A percentile compares a stretch with the other conserved stretches of the same genome.
These are phyloP conservation scores for Sebastes vulpes DNA, from an alignment of 2,797 vertebrate genomes.

Conservation along the genomic window DNA sequence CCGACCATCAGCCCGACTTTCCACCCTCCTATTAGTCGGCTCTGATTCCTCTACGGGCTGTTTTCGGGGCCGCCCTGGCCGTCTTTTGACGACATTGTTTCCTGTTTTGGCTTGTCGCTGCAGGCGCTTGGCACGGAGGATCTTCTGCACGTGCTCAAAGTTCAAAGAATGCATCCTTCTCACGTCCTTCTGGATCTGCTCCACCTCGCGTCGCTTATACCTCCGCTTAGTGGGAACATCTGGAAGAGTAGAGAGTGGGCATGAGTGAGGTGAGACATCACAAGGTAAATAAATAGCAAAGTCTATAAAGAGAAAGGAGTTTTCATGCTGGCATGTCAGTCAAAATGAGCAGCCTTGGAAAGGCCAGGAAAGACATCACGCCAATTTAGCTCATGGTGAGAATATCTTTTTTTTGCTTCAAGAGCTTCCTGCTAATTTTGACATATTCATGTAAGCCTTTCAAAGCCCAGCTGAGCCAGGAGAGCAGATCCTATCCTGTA, in stretches of 20 bases:
- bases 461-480: slow-evolving; percentile 87
- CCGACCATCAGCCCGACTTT: slow-evolving; percentile 37
- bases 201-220: slow-evolving; percentile 94
- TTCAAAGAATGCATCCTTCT: slow-evolving; percentile 96
- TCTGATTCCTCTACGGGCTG: slow-evolving; percentile 84
- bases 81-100: slow-evolving; percentile 98
- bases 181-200: slow-evolving; percentile 95
- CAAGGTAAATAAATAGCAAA: slow-evolving; percentile 46
- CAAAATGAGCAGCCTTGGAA: slow-evolving; percentile 57
- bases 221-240: slow-evolving; percentile 90
- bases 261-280: slow-evolving; percentile 38
- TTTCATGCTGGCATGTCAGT: slow-evolving; percentile 36
- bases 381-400: slow-evolving; percentile 68
- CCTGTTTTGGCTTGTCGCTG: slow-evolving; percentile 99
- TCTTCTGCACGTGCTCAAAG: slow-evolving; percentile 99
- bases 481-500: slow-evolving; percentile 84
- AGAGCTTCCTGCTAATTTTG: slow-evolving; percentile 85
- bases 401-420: slow-evolving; percentile 62
- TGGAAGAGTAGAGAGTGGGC: slow-evolving; percentile 45
- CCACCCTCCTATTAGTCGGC: slow-evolving; percentile 35
- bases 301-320: slow-evolving; percentile 25
- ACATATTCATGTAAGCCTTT: slow-evolving; percentile 82
- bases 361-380: slow-evolving; percentile 58
- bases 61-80: slow-evolving; percentile 94
- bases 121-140: slow-evolving; percentile 97